phyloP scores from a whole-genome alignment of 30 jellyfish, hydroid and myxozoan genomes.

The Phacellophora camtschatica region DNA sequence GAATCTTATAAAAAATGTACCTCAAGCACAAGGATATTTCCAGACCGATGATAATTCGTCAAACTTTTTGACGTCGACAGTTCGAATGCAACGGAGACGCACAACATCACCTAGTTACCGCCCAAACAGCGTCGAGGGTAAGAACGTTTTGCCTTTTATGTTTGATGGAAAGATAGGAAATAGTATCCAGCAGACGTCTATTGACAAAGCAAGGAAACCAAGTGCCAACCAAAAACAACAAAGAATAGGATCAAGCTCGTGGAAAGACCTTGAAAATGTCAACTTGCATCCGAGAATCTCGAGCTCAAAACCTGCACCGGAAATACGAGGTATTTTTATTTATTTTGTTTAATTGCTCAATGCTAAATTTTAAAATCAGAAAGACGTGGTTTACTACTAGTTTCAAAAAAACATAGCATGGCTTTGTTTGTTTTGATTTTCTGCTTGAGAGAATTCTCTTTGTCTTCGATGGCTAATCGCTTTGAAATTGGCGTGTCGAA shows the following conservation, averaged over 20 bases:
- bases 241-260: not conserved
- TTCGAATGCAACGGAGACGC: not conserved
- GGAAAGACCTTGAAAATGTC: not conserved
- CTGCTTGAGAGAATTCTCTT: no score
- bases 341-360: no score
- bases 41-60: not conserved
- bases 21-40: not conserved
- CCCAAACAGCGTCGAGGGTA: not conserved
- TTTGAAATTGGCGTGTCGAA: no score
- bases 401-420: no score
- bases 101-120: not conserved
- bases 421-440: no score
- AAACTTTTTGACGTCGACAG: not conserved
- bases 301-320: conserved; percentile 46
- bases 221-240: not conserved
- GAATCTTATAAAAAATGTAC: not conserved
- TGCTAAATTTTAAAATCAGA: no score
- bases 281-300: conserved; percentile 26
- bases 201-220: not conserved
- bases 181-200: not conserved
- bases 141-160: conserved; percentile 25
- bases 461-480: no score
- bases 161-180: conserved; percentile 6
- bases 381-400: no score
- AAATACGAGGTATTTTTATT: conserved; percentile 19